These are phyloP conservation scores for Cyrtodaria siliqua DNA, from an alignment of 2,888 invertebrate genomes.

Conservation along the genomic window DNA sequence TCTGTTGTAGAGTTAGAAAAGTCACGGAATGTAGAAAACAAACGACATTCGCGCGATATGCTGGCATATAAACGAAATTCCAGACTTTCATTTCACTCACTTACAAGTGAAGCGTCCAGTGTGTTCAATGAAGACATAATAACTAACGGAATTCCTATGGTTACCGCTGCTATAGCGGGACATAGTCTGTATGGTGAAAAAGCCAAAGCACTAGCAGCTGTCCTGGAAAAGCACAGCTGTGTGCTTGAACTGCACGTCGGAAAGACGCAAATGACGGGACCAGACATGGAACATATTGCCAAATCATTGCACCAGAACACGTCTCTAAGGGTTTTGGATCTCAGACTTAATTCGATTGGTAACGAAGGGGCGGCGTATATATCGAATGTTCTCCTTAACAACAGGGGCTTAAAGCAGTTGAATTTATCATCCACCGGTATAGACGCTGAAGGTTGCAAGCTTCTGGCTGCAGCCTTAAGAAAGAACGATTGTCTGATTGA, in stretches of 20 bases:
- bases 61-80: slow-evolving; percentile 71
- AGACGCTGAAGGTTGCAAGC: slow-evolving; percentile 73
- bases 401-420: slow-evolving; percentile 73
- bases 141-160: slow-evolving; percentile 78
- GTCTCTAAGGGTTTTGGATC: slow-evolving; percentile 77
- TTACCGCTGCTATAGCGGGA: slow-evolving; percentile 81
- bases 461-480: slow-evolving; percentile 72
- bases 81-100: slow-evolving; percentile 72
- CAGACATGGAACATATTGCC: slow-evolving; percentile 74
- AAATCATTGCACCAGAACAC: slow-evolving; percentile 72
- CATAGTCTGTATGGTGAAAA: slow-evolving; percentile 76
- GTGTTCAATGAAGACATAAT: slow-evolving; percentile 65
- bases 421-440: slow-evolving; percentile 82
- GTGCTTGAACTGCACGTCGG: slow-evolving; percentile 82
- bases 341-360: slow-evolving; percentile 81
- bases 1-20: slow-evolving; percentile 80
- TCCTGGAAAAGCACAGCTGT: slow-evolving; percentile 77
- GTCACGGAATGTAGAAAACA: slow-evolving; percentile 67
- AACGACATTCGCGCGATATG: slow-evolving; percentile 67
- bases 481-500: slow-evolving; percentile 75
- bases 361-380: slow-evolving; percentile 77
- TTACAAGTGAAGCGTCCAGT: slow-evolving; percentile 64
- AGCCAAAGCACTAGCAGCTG: slow-evolving; percentile 71
- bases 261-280: slow-evolving; percentile 79
- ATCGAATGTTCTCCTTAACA: slow-evolving; percentile 74